These are phyloP conservation scores for Aleiodes testaceus DNA, from an alignment of 2,888 invertebrate species.

Conservation along the genomic window DNA sequence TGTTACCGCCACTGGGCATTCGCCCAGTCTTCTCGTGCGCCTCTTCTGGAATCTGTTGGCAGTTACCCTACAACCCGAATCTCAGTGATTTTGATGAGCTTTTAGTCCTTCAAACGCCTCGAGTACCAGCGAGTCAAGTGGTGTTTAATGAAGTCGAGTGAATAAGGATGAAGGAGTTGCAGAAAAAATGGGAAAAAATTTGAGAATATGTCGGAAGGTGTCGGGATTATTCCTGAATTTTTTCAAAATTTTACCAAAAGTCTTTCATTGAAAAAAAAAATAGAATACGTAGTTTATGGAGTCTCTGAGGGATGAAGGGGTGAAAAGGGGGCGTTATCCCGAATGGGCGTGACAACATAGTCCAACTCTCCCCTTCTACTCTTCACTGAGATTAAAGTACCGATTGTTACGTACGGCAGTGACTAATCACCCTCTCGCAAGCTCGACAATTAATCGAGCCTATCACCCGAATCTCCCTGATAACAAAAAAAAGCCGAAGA, in stretches of 20 bases:
- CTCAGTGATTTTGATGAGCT: conserved; percentile 29
- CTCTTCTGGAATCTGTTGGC: background rate
- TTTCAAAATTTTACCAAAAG: too few species aligned
- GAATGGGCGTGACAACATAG: conserved; percentile 28
- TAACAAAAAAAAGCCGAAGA: background rate
- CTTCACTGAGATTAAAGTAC: conserved; percentile 38
- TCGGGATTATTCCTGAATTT: too few species aligned
- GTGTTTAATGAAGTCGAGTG: conserved; percentile 31
- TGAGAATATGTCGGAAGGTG: too few species aligned
- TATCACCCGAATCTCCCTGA: conserved; percentile 31
- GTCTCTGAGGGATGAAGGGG: background rate
- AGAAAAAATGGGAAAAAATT: too few species aligned
- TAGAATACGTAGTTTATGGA: too few species aligned
- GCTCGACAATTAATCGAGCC: conserved; percentile 41
- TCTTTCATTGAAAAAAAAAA: too few species aligned
- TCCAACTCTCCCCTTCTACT: background rate
- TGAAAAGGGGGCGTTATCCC: background rate
- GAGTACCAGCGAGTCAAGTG: conserved; percentile 17
- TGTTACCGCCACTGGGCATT: conserved; percentile 30
- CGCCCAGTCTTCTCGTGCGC: background rate
- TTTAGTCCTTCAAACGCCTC: conserved; percentile 18
- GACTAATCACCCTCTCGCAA: conserved; percentile 43
- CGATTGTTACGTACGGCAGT: conserved; percentile 42
- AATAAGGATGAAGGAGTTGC: background rate
- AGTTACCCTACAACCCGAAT: background rate